A percentile compares a stretch with the other conserved stretches of the same genome.
Evolutionary conservation across 1,140 invertebrate genomes (phyloP).

Genomic region (Neocloeon triangulifer): DNA sequence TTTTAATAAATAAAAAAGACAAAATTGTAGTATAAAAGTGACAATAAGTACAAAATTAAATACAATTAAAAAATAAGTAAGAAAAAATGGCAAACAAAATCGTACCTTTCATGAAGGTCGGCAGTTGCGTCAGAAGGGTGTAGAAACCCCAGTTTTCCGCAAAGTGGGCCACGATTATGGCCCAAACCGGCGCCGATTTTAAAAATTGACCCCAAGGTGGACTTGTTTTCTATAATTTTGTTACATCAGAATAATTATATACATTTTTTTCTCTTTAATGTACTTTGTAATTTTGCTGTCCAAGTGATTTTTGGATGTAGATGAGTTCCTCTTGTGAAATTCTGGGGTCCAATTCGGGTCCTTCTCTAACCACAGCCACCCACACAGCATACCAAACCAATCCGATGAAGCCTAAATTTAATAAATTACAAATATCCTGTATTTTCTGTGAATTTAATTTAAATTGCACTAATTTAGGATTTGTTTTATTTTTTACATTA

Average conservation of each 20-base stretch:
- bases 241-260: constrained; percentile 2
- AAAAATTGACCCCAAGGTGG: constrained; percentile 25
- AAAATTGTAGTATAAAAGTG: constrained; percentile 1
- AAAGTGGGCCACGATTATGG: constrained; percentile 31
- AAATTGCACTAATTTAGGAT: neutral
- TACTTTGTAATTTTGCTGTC: too few species aligned
- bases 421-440: neutral
- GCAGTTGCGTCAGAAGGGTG: constrained; percentile 29
- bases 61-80: too few species aligned
- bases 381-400: constrained; percentile 11
- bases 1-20: constrained; percentile 20
- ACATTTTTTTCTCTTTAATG: neutral
- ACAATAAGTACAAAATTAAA: too few species aligned
- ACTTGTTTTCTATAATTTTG: neutral
- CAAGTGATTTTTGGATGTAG: constrained; percentile 17
- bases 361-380: constrained; percentile 16
- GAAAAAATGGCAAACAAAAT: too few species aligned
- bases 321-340: constrained; percentile 20
- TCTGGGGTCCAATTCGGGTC: constrained; percentile 17
- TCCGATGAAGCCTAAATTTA: constrained; percentile 10
- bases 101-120: constrained; percentile 19
- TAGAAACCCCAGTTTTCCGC: constrained; percentile 39
- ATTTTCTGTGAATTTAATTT: constrained; percentile 1
- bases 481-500: neutral
- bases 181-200: constrained; percentile 29